Conservation (phyloP, 1,140 invertebrate species). For the Homalodisca vitripennis region DNA sequence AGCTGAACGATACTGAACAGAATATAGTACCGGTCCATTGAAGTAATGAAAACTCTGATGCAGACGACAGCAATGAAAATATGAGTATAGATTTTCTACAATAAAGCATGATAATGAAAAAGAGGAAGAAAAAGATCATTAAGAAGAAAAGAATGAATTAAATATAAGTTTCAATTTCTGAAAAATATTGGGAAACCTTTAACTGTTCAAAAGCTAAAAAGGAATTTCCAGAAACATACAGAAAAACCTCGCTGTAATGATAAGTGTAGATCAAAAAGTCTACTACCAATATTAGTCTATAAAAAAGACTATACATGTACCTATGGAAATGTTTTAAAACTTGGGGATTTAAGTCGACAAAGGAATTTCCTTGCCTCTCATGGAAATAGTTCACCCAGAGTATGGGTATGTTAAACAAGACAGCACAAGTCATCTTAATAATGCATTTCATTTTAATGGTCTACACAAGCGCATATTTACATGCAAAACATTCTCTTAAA, state of each 20-base stretch:
- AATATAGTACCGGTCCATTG: too few relatives aligned
- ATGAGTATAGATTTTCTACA: too few relatives aligned
- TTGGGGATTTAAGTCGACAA: not conserved
- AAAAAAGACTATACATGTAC: not conserved
- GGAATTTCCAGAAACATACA: not conserved
- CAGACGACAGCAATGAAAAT: too few relatives aligned
- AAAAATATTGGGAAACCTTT: too few relatives aligned
- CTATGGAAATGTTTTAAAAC: not conserved
- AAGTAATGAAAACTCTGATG: too few relatives aligned
- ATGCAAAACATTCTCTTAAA: not conserved
- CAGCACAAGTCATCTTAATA: not conserved
- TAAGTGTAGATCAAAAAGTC: conserved; percentile 4
- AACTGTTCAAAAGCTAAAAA: not conserved
- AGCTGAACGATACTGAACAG: too few relatives aligned
- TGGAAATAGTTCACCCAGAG: not conserved
- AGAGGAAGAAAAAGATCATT: too few relatives aligned
- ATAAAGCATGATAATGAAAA: too few relatives aligned
- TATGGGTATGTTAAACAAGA: not conserved
- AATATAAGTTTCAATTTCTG: too few relatives aligned
- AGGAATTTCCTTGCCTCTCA: not conserved
- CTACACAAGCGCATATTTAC: not conserved
- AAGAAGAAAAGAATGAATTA: too few relatives aligned
- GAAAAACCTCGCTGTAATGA: conserved; percentile 3
- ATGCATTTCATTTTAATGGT: not conserved
- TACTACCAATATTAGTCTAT: not conserved